A percentile compares a stretch with the other conserved stretches of the same genome.
Evolutionary conservation across 1,140 invertebrate genomes (phyloP).

Genomic region (Diplogasteroides magnus): DNA sequence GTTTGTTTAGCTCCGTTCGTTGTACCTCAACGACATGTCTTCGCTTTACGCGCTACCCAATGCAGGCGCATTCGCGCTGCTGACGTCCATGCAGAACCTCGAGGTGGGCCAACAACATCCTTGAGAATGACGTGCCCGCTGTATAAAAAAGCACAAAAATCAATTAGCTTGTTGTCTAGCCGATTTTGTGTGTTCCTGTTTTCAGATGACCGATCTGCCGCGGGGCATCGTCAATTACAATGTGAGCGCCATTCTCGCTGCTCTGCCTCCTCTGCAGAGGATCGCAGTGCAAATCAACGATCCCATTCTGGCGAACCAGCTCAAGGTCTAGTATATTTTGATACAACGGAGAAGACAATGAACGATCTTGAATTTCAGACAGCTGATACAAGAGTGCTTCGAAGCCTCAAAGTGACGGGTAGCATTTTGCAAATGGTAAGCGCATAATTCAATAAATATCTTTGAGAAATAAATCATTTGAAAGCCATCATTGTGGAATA

Average conservation of each 20-base stretch:
- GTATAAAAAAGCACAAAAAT: background rate
- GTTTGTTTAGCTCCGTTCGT: background rate
- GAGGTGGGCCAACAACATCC: background rate
- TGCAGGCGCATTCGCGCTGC: background rate
- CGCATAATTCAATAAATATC: background rate
- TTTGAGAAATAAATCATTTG: background rate
- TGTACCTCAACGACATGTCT: background rate
- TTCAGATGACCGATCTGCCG: background rate
- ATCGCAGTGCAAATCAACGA: background rate
- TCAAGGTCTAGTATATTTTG: too few relatives aligned
- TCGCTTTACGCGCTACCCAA: background rate
- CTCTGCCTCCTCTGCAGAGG: background rate
- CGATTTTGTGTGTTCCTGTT: too few relatives aligned
- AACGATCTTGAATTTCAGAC: conserved; percentile 13
- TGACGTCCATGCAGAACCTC: background rate
- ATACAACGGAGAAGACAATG: conserved; percentile 10
- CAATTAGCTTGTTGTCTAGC: too few relatives aligned
- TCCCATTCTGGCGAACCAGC: background rate
- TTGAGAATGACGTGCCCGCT: too few relatives aligned
- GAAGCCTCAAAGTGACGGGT: conserved; percentile 8
- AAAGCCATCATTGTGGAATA: conserved; percentile 1
- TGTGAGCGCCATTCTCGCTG: background rate
- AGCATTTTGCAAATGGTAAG: conserved; percentile 1
- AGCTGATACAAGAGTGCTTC: conserved; percentile 16
- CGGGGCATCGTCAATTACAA: background rate